phyloP scores from a whole-genome alignment of 2,113 vertebrate species.

The Phodopus roborovskii region DNA sequence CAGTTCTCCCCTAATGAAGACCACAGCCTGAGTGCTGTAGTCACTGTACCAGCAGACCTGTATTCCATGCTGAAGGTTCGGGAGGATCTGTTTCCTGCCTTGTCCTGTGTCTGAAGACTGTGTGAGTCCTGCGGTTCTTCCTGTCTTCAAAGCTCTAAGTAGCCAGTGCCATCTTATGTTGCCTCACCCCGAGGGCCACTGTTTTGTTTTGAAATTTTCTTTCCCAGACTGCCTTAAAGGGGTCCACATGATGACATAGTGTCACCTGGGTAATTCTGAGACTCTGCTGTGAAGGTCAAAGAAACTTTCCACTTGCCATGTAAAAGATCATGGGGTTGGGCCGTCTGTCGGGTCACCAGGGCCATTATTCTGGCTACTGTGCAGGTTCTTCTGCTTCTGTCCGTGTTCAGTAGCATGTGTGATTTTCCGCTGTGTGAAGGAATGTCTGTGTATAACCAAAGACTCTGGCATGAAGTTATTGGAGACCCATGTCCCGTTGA shows the following conservation, averaged over 20 bases:
- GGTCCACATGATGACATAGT: too few species aligned
- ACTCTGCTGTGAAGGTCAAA: neutral
- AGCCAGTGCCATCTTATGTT: rapidly evolving
- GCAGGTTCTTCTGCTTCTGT: neutral
- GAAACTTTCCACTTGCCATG: neutral
- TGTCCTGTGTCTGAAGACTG: too few species aligned
- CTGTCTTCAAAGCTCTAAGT: neutral
- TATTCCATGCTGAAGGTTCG: neutral
- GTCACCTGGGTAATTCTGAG: neutral
- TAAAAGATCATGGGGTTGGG: neutral
- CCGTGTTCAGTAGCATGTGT: neutral
- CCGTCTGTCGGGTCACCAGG: rapidly evolving
- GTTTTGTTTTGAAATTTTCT: neutral
- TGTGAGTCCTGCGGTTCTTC: neutral
- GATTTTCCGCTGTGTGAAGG: rapidly evolving
- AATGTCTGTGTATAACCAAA: rapidly evolving
- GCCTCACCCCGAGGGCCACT: neutral
- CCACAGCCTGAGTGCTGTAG: neutral
- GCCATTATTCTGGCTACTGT: neutral
- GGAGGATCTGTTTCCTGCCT: neutral
- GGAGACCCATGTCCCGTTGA: rapidly evolving
- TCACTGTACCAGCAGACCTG: neutral
- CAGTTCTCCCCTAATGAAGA: neutral
- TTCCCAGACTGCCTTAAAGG: neutral
- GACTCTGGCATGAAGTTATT: neutral